Conservation (phyloP, 2,888 invertebrate genomes). For the Brenthis hecate region DNA sequence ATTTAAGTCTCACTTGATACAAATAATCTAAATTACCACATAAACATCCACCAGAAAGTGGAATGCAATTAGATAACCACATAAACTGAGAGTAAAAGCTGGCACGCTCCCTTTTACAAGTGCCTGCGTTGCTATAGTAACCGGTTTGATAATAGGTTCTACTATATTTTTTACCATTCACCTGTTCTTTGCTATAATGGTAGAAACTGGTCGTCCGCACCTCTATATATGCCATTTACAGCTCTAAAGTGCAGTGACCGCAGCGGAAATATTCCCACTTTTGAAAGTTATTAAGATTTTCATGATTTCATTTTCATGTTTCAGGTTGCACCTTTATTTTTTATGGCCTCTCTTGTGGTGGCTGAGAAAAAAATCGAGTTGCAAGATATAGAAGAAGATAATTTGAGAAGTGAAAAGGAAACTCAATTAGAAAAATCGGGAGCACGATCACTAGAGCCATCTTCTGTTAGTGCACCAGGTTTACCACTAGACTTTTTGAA, state of each 20-base stretch:
- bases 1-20: constrained; percentile 14
- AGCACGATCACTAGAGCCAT: constrained; percentile 46
- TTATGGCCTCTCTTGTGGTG: constrained; percentile 60
- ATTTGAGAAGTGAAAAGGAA: constrained; percentile 82
- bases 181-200: constrained; percentile 56
- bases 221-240: constrained; percentile 54
- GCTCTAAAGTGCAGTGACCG: constrained; percentile 49
- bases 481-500: constrained; percentile 64
- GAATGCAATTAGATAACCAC: constrained; percentile 58
- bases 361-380: constrained; percentile 85
- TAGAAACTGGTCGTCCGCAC: constrained; percentile 48
- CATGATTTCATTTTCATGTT: constrained; percentile 37
- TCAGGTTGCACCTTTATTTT: constrained; percentile 66
- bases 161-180: constrained; percentile 76
- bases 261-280: constrained; percentile 50
- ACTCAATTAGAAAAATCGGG: constrained; percentile 57
- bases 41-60: constrained; percentile 48
- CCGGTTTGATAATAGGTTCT: constrained; percentile 71
- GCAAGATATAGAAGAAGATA: constrained; percentile 89
- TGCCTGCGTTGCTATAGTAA: constrained; percentile 52
- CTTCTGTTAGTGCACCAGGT: constrained; percentile 44
- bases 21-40: constrained; percentile 48
- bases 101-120: constrained; percentile 64
- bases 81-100: constrained; percentile 77
- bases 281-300: constrained; percentile 49